These are phyloP conservation scores for Eilema caniola DNA, from an alignment of 2,888 invertebrate genomes.

Conservation along the genomic window DNA sequence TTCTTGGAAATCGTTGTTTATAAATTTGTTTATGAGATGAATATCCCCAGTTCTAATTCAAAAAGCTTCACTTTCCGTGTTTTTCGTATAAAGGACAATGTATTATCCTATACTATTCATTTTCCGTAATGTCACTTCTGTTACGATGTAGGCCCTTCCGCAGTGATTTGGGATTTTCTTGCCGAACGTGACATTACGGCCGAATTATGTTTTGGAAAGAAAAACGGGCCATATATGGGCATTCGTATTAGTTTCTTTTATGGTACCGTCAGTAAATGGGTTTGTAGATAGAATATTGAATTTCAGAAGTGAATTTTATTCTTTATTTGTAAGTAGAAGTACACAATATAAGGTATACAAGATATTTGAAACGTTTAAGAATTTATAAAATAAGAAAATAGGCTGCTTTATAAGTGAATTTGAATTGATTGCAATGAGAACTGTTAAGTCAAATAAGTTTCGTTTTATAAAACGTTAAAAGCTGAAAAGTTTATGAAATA, in stretches of 20 bases:
- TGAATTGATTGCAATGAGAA: too few species aligned
- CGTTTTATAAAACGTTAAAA: too few species aligned
- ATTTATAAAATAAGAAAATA: too few species aligned
- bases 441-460: too few species aligned
- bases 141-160: slow-evolving; percentile 23
- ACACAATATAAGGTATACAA: too few species aligned
- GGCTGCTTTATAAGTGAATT: too few species aligned
- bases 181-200: slow-evolving; percentile 20
- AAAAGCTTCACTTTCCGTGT: slow-evolving; percentile 17
- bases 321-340: too few species aligned
- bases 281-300: background rate
- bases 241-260: slow-evolving; percentile 11
- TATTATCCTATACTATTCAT: slow-evolving; percentile 26
- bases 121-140: slow-evolving; percentile 10
- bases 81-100: slow-evolving; percentile 15
- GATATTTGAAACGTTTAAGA: too few species aligned
- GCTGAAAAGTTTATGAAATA: too few species aligned
- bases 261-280: background rate
- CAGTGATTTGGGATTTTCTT: slow-evolving; percentile 34
- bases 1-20: background rate
- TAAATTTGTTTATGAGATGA: background rate
- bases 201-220: slow-evolving; percentile 27
- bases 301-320: background rate
- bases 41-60: background rate
- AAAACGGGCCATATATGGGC: slow-evolving; percentile 15